A percentile compares a stretch with the other conserved stretches of the same genome.
Evolutionary conservation across 2,888 invertebrate species (phyloP).

Genomic region (Hyposoter dolosus): DNA sequence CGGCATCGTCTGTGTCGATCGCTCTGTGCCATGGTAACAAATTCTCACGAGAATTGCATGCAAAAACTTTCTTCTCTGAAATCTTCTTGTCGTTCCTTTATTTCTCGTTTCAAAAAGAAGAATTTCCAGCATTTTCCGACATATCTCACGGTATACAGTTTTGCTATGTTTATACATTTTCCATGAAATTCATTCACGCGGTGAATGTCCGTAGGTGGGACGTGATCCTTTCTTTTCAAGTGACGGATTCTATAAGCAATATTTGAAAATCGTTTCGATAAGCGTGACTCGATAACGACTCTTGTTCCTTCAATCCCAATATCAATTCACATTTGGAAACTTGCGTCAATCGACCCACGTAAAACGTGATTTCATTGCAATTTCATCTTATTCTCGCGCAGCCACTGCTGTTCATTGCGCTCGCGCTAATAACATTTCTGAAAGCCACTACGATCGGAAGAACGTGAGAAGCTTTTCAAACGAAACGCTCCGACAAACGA

Average conservation of each 20-base stretch:
- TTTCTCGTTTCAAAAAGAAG: background rate
- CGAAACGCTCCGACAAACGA: background rate
- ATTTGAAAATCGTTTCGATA: no score
- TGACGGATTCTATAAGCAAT: background rate
- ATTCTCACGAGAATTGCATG: conserved; percentile 3
- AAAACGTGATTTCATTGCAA: background rate
- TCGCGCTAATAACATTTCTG: conserved; percentile 6
- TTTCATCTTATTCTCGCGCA: background rate
- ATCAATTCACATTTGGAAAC: background rate
- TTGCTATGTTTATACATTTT: background rate
- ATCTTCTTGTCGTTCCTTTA: background rate
- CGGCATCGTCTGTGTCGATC: background rate
- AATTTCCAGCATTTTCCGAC: background rate
- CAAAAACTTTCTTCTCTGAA: background rate
- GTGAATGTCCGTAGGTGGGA: background rate
- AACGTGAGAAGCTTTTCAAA: background rate
- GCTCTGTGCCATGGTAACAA: background rate
- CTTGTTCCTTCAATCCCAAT: background rate
- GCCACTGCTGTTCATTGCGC: background rate
- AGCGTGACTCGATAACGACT: background rate
- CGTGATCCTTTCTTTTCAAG: background rate
- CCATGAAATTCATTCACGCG: background rate
- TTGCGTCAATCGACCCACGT: background rate
- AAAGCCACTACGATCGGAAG: background rate
- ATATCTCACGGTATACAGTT: background rate